Base-by-base conservation (phyloP, 2,113 vertebrate species). In the Procavia capensis region DNA sequence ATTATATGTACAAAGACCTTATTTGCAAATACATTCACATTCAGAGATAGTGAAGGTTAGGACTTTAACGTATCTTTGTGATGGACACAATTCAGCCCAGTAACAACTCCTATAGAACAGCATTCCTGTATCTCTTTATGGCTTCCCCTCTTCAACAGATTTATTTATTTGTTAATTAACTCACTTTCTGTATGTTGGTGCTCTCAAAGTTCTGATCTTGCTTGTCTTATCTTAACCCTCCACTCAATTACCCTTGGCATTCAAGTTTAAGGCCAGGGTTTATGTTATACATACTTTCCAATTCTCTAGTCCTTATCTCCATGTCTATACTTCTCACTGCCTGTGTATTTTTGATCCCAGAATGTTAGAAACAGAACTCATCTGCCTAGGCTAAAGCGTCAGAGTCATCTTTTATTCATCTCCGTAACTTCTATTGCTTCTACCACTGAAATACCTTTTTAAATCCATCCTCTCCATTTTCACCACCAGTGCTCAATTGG, bases 371-470 rank as follows among this genome's bases (percentile, higher is more conserved):
- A 47, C 20, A 76, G 24, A 93, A 81, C 19, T 95, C 13, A 70
- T 70, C 9, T 70, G 95, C 66, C 31, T 22, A 85, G 43, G n/a
- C 13, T 87, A 92, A 89, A 63, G 54, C n/a, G 4, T 84, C 61
- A 93, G 36, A 93, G n/a, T 68, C 64, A 64, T 82, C 39, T 89
- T 82, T 75, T 78, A 81, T 89, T 85, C 34, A 85, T 88, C 20
- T 6, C 16, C n/a, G 22, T 50, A 80, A 63, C 11, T 95, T 86
- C 59, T 66, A 24, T 74, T 89, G 22, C 47, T 68, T 92, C 41
- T 61, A 20, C 25, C 45, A 94, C 47, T 50, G 27, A 91, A 63
- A 64, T 59, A 27, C 6, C 6, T 1, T 81, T 84, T 94, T 81
- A 36, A 54, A 19, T 50, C 24, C 41, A 90, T 72, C 20, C 10